A percentile compares a stretch with the other conserved stretches of the same genome.
phyloP scores from a whole-genome alignment of 37 sponge, comb jelly and placozoan species.

The Beroe ovata region DNA sequence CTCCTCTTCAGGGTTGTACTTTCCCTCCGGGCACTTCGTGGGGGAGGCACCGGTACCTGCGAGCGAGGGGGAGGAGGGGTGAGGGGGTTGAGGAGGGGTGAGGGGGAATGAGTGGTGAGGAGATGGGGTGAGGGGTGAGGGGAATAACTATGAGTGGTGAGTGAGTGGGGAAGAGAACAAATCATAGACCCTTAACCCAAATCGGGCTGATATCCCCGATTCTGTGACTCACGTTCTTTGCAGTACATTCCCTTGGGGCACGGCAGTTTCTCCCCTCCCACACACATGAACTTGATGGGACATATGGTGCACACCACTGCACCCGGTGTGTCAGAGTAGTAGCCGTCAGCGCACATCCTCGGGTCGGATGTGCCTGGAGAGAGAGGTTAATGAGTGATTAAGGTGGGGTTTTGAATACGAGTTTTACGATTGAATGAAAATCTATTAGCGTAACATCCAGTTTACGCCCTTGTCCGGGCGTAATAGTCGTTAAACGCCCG shows the following conservation, averaged over 20 bases:
- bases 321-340: conserved; percentile 10
- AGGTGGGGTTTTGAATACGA: background rate
- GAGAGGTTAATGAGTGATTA: background rate
- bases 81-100: background rate
- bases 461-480: no score
- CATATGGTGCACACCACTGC: background rate
- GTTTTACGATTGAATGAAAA: background rate
- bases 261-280: background rate
- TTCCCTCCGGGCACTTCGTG: background rate
- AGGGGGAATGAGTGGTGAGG: background rate
- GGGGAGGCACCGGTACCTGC: conserved; percentile 6
- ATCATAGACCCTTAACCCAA: no score
- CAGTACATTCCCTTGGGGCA: conserved; percentile 3
- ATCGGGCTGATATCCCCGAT: no score
- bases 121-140: no score
- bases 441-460: no score
- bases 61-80: background rate
- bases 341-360: conserved; percentile 17
- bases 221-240: no score
- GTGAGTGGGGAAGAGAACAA: background rate
- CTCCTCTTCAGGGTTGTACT: background rate
- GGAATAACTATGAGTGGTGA: background rate
- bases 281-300: conserved; percentile 10
- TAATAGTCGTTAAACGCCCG: no score
- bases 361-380: background rate